Evolutionary conservation across 64 coral and sea anemone genomes (phyloP), one percentile per base, ranked within the genome.

Genomic region (Pachyseris speciosa): DNA sequence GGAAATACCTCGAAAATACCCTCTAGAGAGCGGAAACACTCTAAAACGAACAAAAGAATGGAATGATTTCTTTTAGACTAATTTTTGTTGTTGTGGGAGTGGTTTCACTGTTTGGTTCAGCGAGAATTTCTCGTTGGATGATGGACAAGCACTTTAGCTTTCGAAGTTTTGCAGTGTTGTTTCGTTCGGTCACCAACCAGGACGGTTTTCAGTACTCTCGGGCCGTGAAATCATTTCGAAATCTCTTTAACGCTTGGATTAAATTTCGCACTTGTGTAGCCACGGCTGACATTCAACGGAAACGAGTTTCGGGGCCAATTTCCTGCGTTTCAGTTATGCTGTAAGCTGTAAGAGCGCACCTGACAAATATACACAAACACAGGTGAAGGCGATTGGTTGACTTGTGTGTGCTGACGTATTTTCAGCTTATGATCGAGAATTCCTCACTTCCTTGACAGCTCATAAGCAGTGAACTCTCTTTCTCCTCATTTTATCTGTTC

Each of bases 311-410:
- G 28, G 45, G 19, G 30, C 66, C 84, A 93, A 93, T 93, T 93
- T 93, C 91, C 91, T 93, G 91, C 69, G 28, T 93, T 93, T 87
- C 76, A 93, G 83, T 93, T 85, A 70, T 93, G 78, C 64, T 67
- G 19, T 87, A 55, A 92, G 84, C 81, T 86, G 40, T 76, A 19
- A 39, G 80, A 48, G 38, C 51, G 61, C 91, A 93, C 83, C 91
- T 93, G 91, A 93, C 91, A 87, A 53, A 42, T 59, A 55, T 9
- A 41, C 39, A 52, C 72, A 87, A 92, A 93, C 48, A 93, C 91
- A 93, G 60, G 75, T 93, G 91, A 87, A 31, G 22, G 22, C 27
- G 83, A 93, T 93, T 93, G 91, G 91, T 28, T 80, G 83, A 86
- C 68, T 93, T 67, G 83, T 69, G 64, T 84, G 67, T 39, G 71